Percentiles rank a stretch among this genome's conserved stretches.
Conservation (phyloP, 2,888 invertebrate genomes). For the Agrotis exclamationis region DNA sequence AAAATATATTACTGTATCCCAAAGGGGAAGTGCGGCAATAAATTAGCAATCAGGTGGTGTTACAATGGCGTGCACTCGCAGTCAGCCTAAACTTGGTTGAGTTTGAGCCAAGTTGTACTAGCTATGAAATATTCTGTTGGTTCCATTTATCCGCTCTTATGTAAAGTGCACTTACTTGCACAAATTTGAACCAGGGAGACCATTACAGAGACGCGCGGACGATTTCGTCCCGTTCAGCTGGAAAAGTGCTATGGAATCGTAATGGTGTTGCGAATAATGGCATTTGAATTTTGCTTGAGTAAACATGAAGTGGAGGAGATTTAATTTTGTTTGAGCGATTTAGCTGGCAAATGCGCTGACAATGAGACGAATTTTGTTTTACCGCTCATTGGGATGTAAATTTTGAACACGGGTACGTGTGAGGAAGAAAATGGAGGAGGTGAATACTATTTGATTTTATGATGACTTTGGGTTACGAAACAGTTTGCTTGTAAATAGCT, state of each 20-base stretch:
- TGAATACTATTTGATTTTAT: slow-evolving; percentile 17
- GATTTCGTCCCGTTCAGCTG: slow-evolving; percentile 75
- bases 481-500: background rate
- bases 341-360: slow-evolving; percentile 54
- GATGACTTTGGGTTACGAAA: slow-evolving; percentile 4
- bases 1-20: slow-evolving; percentile 54
- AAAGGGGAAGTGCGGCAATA: slow-evolving; percentile 69
- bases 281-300: slow-evolving; percentile 71
- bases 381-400: slow-evolving; percentile 39
- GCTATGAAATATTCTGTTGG: slow-evolving; percentile 82
- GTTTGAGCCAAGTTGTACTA: slow-evolving; percentile 78
- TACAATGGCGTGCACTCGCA: slow-evolving; percentile 70
- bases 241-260: slow-evolving; percentile 79
- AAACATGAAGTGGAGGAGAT: slow-evolving; percentile 65
- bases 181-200: slow-evolving; percentile 77
- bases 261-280: slow-evolving; percentile 73
- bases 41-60: slow-evolving; percentile 78
- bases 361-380: slow-evolving; percentile 54
- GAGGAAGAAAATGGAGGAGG: slow-evolving; percentile 9
- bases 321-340: slow-evolving; percentile 63
- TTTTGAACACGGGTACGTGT: slow-evolving; percentile 35
- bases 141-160: slow-evolving; percentile 77
- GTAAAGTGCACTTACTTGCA: slow-evolving; percentile 81
- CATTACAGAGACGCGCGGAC: slow-evolving; percentile 73
- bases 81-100: slow-evolving; percentile 75